Base-by-base conservation (phyloP, 2,797 vertebrate genomes). In the Anabacerthia variegaticeps region DNA sequence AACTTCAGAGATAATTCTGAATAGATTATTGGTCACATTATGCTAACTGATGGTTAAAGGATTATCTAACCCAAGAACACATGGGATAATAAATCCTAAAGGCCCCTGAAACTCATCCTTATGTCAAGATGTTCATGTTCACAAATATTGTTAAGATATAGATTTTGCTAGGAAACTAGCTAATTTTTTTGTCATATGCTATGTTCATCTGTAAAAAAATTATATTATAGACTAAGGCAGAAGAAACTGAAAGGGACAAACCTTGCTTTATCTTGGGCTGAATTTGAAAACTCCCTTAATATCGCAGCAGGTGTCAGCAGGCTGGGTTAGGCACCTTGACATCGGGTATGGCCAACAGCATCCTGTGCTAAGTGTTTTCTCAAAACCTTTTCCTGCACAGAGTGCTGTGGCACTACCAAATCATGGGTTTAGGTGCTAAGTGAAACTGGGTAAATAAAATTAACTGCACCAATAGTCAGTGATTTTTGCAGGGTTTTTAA, bases 291-390 rank as follows among this genome's bases (percentile, higher is more conserved):
- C 4, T 1, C 22, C 12, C 8, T 11, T 52, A 41, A 52, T 27
- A 34, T 41, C 52, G 10, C 12, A 43, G 37, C 43, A 67, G 30
- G 14, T 58, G 28, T 13, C 48, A 62, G 13, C 24, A 10, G 14
- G 43, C 7, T 26, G 18, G 9, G 15, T 39, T 54, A 44, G 39
- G 26, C 14, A 66, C 17, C 18, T 46, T 66, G 43, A 54, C 18
- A 41, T 32, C 34, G 6, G 16, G 17, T 30, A 22, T 10, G 34
- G 12, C 4, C 1, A 0, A 14, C 26, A 34, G 28, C 8, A 43
- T 52, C n/a, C 22, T 59, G 9, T n/a, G 18, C 12, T 61, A 52
- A 51, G 20, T 12, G 20, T 28, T 63, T 17, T 14, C 39, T 41
- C 52, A 58, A 69, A 92, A 72, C 3, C 5, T 63, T 71, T 71